Base-by-base conservation (phyloP, 2,888 invertebrate species). In the Heliconius erato region DNA sequence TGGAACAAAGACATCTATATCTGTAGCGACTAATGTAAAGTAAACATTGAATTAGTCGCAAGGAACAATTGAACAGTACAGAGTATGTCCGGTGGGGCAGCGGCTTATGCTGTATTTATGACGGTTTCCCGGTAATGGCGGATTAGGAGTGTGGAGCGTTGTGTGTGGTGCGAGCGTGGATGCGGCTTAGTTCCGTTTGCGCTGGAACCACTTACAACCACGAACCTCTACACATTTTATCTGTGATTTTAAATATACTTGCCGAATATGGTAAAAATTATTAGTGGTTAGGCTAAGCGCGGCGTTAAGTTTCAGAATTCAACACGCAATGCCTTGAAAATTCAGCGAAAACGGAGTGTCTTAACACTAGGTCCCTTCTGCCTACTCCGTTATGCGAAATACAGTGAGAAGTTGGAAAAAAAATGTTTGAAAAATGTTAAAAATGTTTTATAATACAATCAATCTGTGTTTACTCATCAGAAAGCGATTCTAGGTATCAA, bases 41-140 rank as follows among this genome's bases (percentile, higher is more conserved):
- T 93, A 94, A 94, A 94, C 94, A 94, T 90, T 90, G 91, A 93
- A 92, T 93, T 93, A 92, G 91, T 87, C 87, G 90, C 85, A 89
- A 88, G 89, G 90, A 90, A 94, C 94, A 93, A 93, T 93, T 91
- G 92, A 89, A 88, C 88, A 89, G 87, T 40, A 40, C 40, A 40
- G 40, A 40, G 40, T 89, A 89, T 91, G 91, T 90, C 91, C 91
- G 90, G 90, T 87, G 85, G 86, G 86, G 87, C 88, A 80, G 86
- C 86, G 89, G 89, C 89, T 91, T 92, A 91, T 87, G 89, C 89
- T 88, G 90, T 92, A 92, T 93, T 94, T 91, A 90, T 91, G 91
- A 89, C 91, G 88, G 86, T 90, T 94, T 95, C 94, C 91, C 86
- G 87, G 94, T 93, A 94, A 91, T 87, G 84, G 88, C 87, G 90